A percentile compares a stretch with the other conserved stretches of the same genome.
Evolutionary conservation across 2,888 invertebrate species (phyloP).

Genomic region (Morpho deidamia): DNA sequence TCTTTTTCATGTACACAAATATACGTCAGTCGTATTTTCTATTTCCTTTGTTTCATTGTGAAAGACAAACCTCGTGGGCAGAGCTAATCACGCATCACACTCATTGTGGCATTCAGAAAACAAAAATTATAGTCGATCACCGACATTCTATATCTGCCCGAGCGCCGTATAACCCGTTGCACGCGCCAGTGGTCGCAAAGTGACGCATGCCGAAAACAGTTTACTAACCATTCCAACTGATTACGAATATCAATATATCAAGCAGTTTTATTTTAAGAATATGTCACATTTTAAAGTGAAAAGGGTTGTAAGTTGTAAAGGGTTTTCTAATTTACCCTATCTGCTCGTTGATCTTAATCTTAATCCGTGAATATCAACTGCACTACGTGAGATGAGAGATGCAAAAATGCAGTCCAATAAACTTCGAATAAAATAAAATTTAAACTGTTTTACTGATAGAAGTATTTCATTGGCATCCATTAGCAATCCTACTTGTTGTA

Average conservation of each 20-base stretch:
- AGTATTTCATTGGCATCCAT: too few relatives aligned
- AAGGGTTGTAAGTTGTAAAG: too few relatives aligned
- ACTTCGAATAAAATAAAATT: too few relatives aligned
- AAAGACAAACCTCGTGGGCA: constrained; percentile 16
- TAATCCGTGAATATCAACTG: too few relatives aligned
- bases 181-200: constrained; percentile 67
- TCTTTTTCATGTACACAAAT: neutral
- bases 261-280: too few relatives aligned
- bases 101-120: constrained; percentile 27
- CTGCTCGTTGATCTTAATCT: too few relatives aligned
- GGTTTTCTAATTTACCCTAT: too few relatives aligned
- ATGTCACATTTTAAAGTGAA: too few relatives aligned
- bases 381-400: too few relatives aligned
- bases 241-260: constrained; percentile 17
- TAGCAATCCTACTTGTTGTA: too few relatives aligned
- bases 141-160: constrained; percentile 70
- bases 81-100: constrained; percentile 14
- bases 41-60: constrained; percentile 8
- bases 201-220: constrained; percentile 37
- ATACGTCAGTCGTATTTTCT: constrained; percentile 6
- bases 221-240: constrained; percentile 24
- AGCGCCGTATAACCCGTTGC: constrained; percentile 74
- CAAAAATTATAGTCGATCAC: constrained; percentile 79
- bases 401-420: too few relatives aligned
- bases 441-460: too few relatives aligned